Base-by-base conservation (phyloP, 2,797 vertebrate genomes). In the Varecia variegata region DNA sequence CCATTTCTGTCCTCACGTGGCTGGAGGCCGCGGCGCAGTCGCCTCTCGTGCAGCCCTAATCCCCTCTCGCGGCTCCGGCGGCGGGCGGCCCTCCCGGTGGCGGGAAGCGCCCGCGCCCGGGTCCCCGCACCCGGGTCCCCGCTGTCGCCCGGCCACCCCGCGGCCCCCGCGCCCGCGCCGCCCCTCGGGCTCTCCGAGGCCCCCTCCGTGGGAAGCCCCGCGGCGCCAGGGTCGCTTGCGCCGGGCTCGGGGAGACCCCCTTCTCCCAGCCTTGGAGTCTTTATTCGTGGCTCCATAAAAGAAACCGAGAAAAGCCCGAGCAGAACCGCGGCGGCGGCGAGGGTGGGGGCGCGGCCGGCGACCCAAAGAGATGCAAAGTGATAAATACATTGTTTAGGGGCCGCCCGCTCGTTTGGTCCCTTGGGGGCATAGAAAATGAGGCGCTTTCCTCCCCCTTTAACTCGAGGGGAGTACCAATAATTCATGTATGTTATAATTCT, bases 41-140 rank as follows among this genome's bases (percentile, higher is more conserved):
- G 98, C 98, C 98, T 99, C 99, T 99, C 98, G 98, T 99, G 99
- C 98, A 83, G 97, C 98, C 96, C 97, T 99, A 99, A 99, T 99
- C 99, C 99, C 97, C 98, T 99, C 98, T 98, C 98, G 98, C 97
- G 98, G 97, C 98, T 98, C 71, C 2, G 4, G 62, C 35, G 3
- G 83, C 5, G 25, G 67, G 38, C 40, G 83, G 25, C 95, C 94
- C 92, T 0, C 0, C 50, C 67, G 87, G 10, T 25, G 38, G n/a
- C 38, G 30, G 43, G 50, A 52, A 96, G 90, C 91, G 95, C 9
- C 83, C 56, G 58, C 96, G 62, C 97, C 93, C 92, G 84, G 80
- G 94, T 97, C 97, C 97, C 94, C 62, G 97, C 8, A 2, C 97
- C 94, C 92, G 81, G 79, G 94, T 96, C 97, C 97, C 94, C 60